Evolutionary conservation across 2,888 invertebrate genomes (phyloP), one percentile per base, ranked within the genome.

Genomic region (Lithosia quadra): DNA sequence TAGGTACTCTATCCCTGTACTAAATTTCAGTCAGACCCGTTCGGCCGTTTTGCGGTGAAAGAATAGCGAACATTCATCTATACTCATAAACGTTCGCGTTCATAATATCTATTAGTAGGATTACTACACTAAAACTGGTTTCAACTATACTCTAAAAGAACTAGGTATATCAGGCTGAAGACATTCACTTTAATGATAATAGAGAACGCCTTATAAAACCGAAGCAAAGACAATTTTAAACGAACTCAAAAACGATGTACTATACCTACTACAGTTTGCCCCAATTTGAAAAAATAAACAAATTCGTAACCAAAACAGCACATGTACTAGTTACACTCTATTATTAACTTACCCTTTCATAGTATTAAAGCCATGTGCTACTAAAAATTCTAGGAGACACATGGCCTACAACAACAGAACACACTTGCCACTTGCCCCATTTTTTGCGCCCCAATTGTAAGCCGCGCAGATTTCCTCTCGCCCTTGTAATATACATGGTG

Each of bases 401-500:
- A 67, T 49, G 62, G 36, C 58, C 36, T 34, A 13, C 36, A 65
- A 53, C 59, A 68, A 74, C 74, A 76, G n/a, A n/a, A 76, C 65
- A 71, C 67, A 68, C 28, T 69, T 64, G 56, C 60, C 60, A 67
- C 22, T 68, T 67, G 58, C 63, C 62, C 56, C 53, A 53, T 71
- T 77, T 78, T 68, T 67, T 43, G 21, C 60, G 63, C 67, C 67
- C 71, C 78, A 73, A 70, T 78, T 75, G 63, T 60, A 64, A 72
- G 68, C 65, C 71, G 33, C 65, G 62, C 76, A 78, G 79, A 79
- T 82, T 79, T 76, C 75, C 80, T 73, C 71, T 76, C 76, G n/a
- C 75, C 74, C 72, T 71, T 80, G 73, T 73, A 80, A 73, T 76
- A 79, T 80, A 76, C 78, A 80, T 72, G 74, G 72, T 78, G 81